Conservation (phyloP, 1,140 invertebrate genomes). For the Tribolium madens region DNA sequence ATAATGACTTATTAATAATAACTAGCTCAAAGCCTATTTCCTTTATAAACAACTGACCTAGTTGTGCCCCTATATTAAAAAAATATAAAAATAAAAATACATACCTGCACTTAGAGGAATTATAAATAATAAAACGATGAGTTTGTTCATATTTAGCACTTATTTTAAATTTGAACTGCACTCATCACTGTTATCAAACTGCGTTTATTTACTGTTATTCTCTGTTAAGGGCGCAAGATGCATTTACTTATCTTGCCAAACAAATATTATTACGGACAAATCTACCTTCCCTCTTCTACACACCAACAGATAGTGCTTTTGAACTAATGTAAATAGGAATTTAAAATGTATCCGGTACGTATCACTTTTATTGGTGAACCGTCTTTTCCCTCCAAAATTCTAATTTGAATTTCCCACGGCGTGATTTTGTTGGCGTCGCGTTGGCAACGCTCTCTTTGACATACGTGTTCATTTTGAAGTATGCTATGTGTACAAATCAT, state of each 20-base stretch:
- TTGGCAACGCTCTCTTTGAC: conserved; percentile 16
- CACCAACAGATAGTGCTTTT: conserved; percentile 23
- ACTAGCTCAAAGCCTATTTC: conserved; percentile 26
- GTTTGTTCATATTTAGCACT: conserved; percentile 19
- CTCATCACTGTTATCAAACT: conserved; percentile 16
- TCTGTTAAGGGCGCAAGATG: conserved; percentile 33
- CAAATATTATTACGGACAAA: conserved; percentile 35
- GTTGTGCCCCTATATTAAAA: neutral
- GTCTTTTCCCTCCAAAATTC: conserved; percentile 22
- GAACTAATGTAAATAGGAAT: conserved; percentile 40
- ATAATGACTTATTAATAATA: conserved; percentile 38
- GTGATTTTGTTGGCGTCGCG: neutral
- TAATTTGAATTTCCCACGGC: neutral
- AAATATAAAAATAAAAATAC: neutral
- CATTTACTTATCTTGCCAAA: conserved; percentile 42
- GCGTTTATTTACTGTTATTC: conserved; percentile 29
- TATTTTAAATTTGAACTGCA: neutral
- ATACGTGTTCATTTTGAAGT: conserved; percentile 45
- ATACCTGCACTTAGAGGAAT: neutral
- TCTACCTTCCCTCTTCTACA: conserved; percentile 27
- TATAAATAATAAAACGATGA: neutral
- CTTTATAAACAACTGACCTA: conserved; percentile 23
- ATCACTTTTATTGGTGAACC: conserved; percentile 35
- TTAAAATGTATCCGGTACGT: conserved; percentile 41
- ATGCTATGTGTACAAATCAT: conserved; percentile 1